Evolutionary conservation across 2,888 invertebrate species (phyloP), one percentile per base, ranked within the genome.

Genomic region (Lissonota sp.): DNA sequence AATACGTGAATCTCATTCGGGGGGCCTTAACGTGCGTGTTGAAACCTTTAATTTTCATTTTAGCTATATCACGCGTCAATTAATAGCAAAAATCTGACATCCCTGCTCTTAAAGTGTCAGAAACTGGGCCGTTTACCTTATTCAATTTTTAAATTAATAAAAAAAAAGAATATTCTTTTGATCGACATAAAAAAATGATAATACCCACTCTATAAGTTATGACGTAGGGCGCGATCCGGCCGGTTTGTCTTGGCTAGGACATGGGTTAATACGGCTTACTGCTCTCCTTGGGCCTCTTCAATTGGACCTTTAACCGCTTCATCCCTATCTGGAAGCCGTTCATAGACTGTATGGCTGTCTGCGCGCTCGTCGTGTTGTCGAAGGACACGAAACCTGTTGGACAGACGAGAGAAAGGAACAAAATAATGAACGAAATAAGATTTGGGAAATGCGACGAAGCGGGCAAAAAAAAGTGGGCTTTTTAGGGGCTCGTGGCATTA

Each of bases 241-340:
- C 90, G 87, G 93, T 92, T 93, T 94, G 94, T 94, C 94, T 94
- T 94, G 93, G 93, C 93, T 92, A 94, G 89, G 93, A 94, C 94
- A 93, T 94, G 94, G 95, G 97, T 96, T 98, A 99, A 96, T 99
- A 99, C 93, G 99, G 99, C 95, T 98, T 96, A 94, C 97, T 98
- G 93, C 98, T 98, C 93, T 99, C 98, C 95, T 99, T 99, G 94
- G 99, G 99, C 95, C 99, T 95, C 94, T 99, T 99, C 94, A 99
- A 96, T 94, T 99, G 99, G 91, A 99, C 99, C 95, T 99, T 99
- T 93, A 99, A 97, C 93, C 99, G 96, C 95, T 99, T 99, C 99
- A 99, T 99, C 92, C 99, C 99, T 93, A 99, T 99, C 94, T 99
- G 99, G 94, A 99, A 99, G 93, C 99, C 99, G 94, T 99, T 99